A percentile compares a stretch with the other conserved stretches of the same genome.
Conservation (phyloP, 2,113 vertebrate species). For the Patagioenas fasciata region DNA sequence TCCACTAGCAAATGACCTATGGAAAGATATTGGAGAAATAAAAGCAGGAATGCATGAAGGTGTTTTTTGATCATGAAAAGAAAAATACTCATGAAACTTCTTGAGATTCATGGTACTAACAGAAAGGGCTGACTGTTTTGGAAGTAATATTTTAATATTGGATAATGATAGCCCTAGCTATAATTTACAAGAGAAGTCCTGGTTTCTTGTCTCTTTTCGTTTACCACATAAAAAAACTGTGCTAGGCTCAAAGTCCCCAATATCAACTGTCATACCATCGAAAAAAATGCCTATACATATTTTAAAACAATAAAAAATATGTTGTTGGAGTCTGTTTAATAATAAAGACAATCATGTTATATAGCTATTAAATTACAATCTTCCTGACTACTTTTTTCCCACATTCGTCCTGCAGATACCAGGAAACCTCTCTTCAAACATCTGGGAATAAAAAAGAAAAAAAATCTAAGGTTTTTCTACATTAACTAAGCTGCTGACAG, state of each 20-base stretch:
- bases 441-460: background rate
- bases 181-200: background rate
- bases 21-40: background rate
- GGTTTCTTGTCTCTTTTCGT: background rate
- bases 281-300: background rate
- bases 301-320: background rate
- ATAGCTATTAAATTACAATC: background rate
- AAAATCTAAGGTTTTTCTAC: background rate
- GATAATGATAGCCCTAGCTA: background rate
- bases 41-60: background rate
- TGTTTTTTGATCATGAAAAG: background rate
- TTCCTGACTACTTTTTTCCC: background rate
- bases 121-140: background rate
- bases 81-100: background rate
- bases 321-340: background rate
- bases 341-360: background rate
- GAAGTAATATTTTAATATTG: background rate
- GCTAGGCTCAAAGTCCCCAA: background rate
- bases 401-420: background rate
- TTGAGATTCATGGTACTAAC: background rate
- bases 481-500: background rate
- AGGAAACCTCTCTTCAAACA: background rate
- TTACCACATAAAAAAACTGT: background rate
- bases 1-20: background rate
- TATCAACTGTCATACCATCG: background rate